A percentile compares a stretch with the other conserved stretches of the same genome.
Conservation (phyloP, 2,888 invertebrate genomes). For the Lepas anatifera region DNA sequence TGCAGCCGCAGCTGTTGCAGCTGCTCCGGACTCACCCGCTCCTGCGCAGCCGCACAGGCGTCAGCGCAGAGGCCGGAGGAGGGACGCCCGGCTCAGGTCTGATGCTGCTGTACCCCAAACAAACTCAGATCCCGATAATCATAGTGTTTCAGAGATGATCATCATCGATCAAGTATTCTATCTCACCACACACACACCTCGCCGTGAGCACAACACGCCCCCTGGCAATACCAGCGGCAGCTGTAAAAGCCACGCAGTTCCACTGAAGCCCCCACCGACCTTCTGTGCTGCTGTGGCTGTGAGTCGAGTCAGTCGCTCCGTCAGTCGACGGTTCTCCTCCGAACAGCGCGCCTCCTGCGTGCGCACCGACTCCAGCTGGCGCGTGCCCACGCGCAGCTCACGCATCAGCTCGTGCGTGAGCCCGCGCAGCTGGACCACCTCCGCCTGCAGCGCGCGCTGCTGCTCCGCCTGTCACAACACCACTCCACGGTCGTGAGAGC, state of each 20-base stretch:
- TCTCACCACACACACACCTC: no score
- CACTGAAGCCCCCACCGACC: no score
- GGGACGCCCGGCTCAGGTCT: no score
- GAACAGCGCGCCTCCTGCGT: slow-evolving; percentile 34
- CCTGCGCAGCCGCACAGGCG: neutral
- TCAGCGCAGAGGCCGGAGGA: neutral
- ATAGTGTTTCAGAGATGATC: neutral
- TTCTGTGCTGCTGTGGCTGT: no score
- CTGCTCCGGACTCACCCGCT: neutral
- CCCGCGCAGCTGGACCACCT: slow-evolving; percentile 44
- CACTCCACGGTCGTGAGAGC: no score
- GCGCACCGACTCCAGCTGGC: slow-evolving; percentile 45
- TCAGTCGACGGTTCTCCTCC: slow-evolving; percentile 37
- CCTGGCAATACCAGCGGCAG: no score
- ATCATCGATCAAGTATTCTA: no score
- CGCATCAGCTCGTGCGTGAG: slow-evolving; percentile 47
- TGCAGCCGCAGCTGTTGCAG: neutral
- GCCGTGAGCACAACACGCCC: no score
- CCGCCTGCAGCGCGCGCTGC: slow-evolving; percentile 43
- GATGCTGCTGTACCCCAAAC: no score
- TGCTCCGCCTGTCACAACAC: slow-evolving; percentile 36
- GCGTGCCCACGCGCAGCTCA: slow-evolving; percentile 41
- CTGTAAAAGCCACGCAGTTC: no score
- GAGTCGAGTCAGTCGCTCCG: neutral
- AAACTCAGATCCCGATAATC: no score